These are phyloP conservation scores for Monomorium pharaonis DNA, from an alignment of 1,140 invertebrate genomes.

Conservation along the genomic window DNA sequence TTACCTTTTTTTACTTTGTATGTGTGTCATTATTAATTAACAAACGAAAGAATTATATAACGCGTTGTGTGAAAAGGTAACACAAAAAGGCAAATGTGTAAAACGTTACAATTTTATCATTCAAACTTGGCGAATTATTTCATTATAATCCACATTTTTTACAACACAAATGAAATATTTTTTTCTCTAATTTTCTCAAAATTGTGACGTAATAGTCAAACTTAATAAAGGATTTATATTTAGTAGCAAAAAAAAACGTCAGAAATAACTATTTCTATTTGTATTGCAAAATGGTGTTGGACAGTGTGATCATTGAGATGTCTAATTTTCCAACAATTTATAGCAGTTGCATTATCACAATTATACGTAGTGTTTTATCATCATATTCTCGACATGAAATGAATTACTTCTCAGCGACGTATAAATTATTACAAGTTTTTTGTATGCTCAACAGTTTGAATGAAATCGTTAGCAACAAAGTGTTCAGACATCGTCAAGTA, in stretches of 20 bases:
- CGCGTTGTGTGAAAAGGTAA: not conserved
- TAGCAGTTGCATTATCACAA: not conserved
- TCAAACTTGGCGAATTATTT: not conserved
- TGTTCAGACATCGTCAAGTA: not conserved
- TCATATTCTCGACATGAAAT: not conserved
- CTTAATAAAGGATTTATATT: too few relatives aligned
- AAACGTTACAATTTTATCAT: not conserved
- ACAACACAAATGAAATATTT: too few relatives aligned
- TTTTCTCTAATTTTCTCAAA: too few relatives aligned
- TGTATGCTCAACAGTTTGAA: not conserved
- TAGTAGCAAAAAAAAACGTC: too few relatives aligned
- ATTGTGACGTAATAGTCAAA: too few relatives aligned
- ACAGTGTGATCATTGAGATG: not conserved
- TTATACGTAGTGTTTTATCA: not conserved
- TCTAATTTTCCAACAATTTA: slow-evolving; percentile 6
- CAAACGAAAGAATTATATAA: slow-evolving; percentile 6
- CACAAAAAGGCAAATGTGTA: not conserved
- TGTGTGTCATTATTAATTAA: not conserved
- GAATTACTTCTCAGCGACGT: not conserved
- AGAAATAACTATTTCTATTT: too few relatives aligned
- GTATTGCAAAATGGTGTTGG: too few relatives aligned
- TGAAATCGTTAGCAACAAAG: slow-evolving; percentile 34
- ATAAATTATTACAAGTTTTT: slow-evolving; percentile 3
- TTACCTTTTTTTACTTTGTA: not conserved
- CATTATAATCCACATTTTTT: too few relatives aligned